A percentile compares a stretch with the other conserved stretches of the same genome.
phyloP scores from a whole-genome alignment of 2,888 invertebrate genomes.

The Drosophila subquinaria region DNA sequence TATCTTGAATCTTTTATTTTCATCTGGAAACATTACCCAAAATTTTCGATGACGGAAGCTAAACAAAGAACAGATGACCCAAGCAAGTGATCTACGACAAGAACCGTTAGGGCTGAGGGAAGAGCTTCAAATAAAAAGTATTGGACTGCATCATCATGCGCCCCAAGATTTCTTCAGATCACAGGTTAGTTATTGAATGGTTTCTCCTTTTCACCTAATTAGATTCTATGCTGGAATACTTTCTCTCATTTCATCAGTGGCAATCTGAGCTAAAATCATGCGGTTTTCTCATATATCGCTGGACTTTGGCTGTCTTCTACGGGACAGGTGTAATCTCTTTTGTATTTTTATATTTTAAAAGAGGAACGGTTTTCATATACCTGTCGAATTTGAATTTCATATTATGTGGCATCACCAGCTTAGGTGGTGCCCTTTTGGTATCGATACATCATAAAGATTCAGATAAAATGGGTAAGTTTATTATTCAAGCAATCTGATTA shows the following conservation, averaged over 20 bases:
- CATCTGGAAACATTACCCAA: not conserved
- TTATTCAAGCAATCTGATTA: not conserved
- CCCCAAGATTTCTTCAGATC: conserved; percentile 51
- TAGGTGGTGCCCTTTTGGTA: conserved; percentile 38
- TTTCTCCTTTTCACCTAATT: not conserved
- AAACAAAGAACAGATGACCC: not conserved
- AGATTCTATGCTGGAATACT: not conserved
- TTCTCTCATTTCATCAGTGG: conserved; percentile 43
- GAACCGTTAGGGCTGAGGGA: conserved; percentile 33
- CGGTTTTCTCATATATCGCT: conserved; percentile 54
- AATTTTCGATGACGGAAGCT: conserved; percentile 12
- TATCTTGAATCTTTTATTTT: not conserved
- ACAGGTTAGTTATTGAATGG: conserved; percentile 36
- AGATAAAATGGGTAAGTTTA: conserved; percentile 38
- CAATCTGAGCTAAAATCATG: conserved; percentile 35
- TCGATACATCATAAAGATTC: conserved; percentile 23
- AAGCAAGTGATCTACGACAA: conserved; percentile 20
- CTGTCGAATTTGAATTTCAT: conserved; percentile 54
- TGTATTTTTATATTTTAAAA: not conserved
- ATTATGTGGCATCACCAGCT: conserved; percentile 29
- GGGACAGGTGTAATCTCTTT: not conserved
- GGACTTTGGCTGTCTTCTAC: conserved; percentile 42
- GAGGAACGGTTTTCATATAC: conserved; percentile 46
- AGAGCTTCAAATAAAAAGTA: conserved; percentile 22
- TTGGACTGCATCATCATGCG: conserved; percentile 32